Base-by-base conservation (phyloP, 2,888 invertebrate genomes). In the Eupithecia vulgata region DNA sequence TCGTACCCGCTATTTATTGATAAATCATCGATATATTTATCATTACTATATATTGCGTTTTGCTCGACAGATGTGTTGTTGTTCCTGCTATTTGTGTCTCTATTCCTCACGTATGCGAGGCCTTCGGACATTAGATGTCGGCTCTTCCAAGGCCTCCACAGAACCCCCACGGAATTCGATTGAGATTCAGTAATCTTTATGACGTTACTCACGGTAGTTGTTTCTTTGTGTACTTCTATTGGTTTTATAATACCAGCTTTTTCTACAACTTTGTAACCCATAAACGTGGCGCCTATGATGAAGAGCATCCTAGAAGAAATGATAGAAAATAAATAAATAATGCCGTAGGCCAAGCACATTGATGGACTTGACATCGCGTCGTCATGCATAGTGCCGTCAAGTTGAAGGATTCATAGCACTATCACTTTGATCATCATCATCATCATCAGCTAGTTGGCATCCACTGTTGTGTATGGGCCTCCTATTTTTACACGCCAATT, bases 241-340 rank as follows among this genome's bases (percentile, higher is more conserved):
- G 21, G 4, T 13, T 12, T 57, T 21, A 57, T 1, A 57, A 57
- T 57, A 1, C 57, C 57, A 57, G 25, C 25, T 25, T 5, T 57
- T 0, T 57, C 57, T 8, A 25, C 57, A 13, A 57, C 25, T 57
- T 12, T 25, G 25, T 25, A 25, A 57, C 21, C 8, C 12, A 25
- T 25, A 57, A 5, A 13, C 57, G 25, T 57, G 5, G 57, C 12
- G 12, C 57, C 25, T 5, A 57, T 1, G 12, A 57, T 57, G 57
- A 57, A 57, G 12, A 57, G 57, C 57, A 57, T 57, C 57, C 57
- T 57, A 5, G 25, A 52, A 52, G n/a, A 57, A 57, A 57, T 25
- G 4, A 25, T 57, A 5, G 25, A 5, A 21, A 12, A 13, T 57
- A 13, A n/a, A 52, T 3, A 25, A 57, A 13, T 57, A 52, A 10